Conservation (phyloP, 1,140 invertebrate genomes). For the Wasmannia auropunctata region DNA sequence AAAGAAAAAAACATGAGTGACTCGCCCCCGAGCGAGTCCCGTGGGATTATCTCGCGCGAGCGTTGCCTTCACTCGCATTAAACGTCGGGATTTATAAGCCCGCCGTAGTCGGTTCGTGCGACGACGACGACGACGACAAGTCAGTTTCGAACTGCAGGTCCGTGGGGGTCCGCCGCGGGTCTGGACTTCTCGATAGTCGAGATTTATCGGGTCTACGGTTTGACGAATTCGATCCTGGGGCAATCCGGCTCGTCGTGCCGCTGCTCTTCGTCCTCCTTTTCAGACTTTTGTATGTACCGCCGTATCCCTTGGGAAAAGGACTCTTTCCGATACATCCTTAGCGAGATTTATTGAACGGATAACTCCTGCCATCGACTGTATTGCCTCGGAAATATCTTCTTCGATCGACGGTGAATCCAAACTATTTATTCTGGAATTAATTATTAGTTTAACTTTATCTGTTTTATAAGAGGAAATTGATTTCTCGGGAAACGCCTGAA, state of each 20-base stretch:
- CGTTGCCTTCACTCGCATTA: conserved; percentile 50
- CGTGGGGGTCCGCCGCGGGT: background rate
- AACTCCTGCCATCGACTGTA: conserved; percentile 39
- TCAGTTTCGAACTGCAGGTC: conserved; percentile 44
- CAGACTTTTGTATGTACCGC: conserved; percentile 42
- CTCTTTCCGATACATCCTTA: conserved; percentile 46
- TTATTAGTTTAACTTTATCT: background rate
- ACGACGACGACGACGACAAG: conserved; percentile 11
- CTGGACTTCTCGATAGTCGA: conserved; percentile 43
- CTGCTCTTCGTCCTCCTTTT: conserved; percentile 18
- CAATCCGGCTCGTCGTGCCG: conserved; percentile 34
- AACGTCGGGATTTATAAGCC: conserved; percentile 68
- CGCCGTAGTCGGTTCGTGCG: conserved; percentile 32
- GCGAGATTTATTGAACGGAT: conserved; percentile 54
- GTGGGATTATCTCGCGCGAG: conserved; percentile 55
- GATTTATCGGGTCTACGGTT: conserved; percentile 69
- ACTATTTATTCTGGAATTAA: conserved; percentile 9
- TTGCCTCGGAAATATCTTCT: conserved; percentile 33
- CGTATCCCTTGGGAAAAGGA: conserved; percentile 34
- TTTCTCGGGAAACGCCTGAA: background rate
- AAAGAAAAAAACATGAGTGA: conserved; percentile 16
- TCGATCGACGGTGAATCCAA: background rate
- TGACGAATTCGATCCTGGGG: conserved; percentile 45
- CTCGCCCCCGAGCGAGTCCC: conserved; percentile 6
- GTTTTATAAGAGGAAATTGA: background rate